Base-by-base conservation (phyloP, 2,888 invertebrate genomes). In the Acleris cristana region DNA sequence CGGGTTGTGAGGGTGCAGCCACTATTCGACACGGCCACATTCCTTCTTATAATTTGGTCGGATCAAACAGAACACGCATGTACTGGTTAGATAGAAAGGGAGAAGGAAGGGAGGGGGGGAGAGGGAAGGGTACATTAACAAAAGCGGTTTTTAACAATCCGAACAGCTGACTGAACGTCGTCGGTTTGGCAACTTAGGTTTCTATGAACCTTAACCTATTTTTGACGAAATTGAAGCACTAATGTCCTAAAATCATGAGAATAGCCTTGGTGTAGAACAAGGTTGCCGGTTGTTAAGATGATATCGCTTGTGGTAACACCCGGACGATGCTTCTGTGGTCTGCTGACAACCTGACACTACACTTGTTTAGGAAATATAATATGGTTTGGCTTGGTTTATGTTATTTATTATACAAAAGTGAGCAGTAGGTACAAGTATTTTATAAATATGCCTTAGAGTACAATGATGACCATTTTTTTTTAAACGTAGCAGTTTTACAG, bases 41-140 rank as follows among this genome's bases (percentile, higher is more conserved):
- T 89, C 90, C 90, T 78, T 81, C 85, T 86, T 86, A 85, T 90
- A 89, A 91, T 90, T 89, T 86, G 82, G 80, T 76, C 72, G 75
- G 75, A 82, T 82, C 83, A 85, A 81, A 79, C 76, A 69, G 71
- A 80, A 82, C 81, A 80, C 75, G 77, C 76, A 74, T 79, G 77
- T 73, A 74, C 69, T 73, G 55, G 48, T 56, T 40, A 68, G 49
- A 57, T 58, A 53, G 73, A 76, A 68, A 30, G 68, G 77, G 69
- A 64, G 75, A 74, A 30, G 16, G n/a, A n/a, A n/a, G n/a, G n/a
- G n/a, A n/a, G n/a, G n/a, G n/a, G n/a, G n/a, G n/a, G n/a, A n/a
- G n/a, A n/a, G 61, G 56, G 18, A 51, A 44, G 63, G 48, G 30
- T 69, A 57, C 71, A 67, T 71, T 69, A 73, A 75, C 75, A 75